These are phyloP conservation scores for Scalopus aquaticus DNA, from an alignment of 2,113 vertebrate species.

Conservation along the genomic window DNA sequence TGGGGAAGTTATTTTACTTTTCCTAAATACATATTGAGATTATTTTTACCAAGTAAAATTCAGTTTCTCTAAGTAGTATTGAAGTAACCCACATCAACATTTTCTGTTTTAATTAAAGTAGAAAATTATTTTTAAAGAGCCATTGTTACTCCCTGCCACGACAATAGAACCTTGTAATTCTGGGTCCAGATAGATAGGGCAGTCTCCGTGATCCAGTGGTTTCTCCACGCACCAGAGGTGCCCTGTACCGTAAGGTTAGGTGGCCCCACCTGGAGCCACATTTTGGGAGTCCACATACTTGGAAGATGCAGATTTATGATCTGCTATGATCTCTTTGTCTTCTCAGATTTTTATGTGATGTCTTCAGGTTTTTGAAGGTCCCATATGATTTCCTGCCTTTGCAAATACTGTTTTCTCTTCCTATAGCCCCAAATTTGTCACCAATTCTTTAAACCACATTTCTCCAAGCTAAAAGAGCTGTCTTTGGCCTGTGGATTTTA, in stretches of 20 bases:
- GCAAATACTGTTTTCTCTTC: background rate
- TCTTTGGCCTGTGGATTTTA: background rate
- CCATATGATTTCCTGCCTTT: background rate
- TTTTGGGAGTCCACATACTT: background rate
- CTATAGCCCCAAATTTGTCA: background rate
- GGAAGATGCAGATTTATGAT: background rate
- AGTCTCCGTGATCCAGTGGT: background rate
- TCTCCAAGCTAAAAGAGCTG: background rate
- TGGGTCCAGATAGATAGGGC: background rate
- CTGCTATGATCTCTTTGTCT: background rate
- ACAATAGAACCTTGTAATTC: background rate
- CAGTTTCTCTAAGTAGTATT: background rate
- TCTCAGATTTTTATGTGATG: too few relatives aligned
- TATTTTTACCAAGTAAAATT: background rate
- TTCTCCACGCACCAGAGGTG: background rate
- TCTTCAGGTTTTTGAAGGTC: background rate
- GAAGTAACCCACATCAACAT: background rate
- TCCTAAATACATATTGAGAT: background rate
- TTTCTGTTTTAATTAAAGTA: slow-evolving; percentile 12
- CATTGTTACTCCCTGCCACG: background rate
- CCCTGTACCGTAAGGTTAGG: too few relatives aligned
- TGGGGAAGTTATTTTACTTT: background rate
- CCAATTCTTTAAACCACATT: background rate
- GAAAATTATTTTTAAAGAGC: background rate
- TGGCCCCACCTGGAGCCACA: background rate